Evolutionary conservation across 2,113 vertebrate species (phyloP), one percentile per base, ranked within the genome.

Genomic region (Notarius lentiginosus): DNA sequence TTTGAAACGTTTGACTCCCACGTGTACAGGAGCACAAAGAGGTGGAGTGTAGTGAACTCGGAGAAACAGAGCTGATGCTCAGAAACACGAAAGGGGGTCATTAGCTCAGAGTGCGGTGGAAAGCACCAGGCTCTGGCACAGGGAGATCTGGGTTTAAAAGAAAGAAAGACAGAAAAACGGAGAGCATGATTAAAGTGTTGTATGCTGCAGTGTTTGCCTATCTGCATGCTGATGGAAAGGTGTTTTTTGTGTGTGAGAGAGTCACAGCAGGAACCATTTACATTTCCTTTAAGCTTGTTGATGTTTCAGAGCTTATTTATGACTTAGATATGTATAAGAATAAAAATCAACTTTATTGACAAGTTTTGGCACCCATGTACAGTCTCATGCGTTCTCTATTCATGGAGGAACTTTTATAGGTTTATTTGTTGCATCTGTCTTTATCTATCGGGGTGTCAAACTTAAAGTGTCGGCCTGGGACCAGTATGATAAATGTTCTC

Each of bases 1-100:
- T 86, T 87, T 83, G 79, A 90, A 88, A 86, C 70, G 60, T 68
- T 87, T 88, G 82, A 86, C 65, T 88, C 84, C 87, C 72, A 84
- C 79, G 80, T 87, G 88, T 84, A 65, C 68, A 87, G 79, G 75
- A 84, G 49, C 51, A 70, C 60, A 65, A 55, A 84, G 65, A 79
- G 27, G 79, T 68, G 63, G 76, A 82, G 81, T 90, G 82, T 81
- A 58, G 79, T 83, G 86, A 87, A 89, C 63, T 83, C 83, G 76
- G 73, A 85, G 82, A 79, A 68, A 83, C 27, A 75, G 84, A 65
- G 84, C 34, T 80, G 84, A 81, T 85, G 79, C 83, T 63, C 51
- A 20, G 41, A 77, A 47, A 87, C 73, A 82, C 65, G 84, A 80
- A 82, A 89, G 85, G 70, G 68, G 68, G 87, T 89, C 80, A 89